Evolutionary conservation across 2,113 vertebrate genomes (phyloP), one percentile per base, ranked within the genome.

Genomic region (Hiodon alosoides): DNA sequence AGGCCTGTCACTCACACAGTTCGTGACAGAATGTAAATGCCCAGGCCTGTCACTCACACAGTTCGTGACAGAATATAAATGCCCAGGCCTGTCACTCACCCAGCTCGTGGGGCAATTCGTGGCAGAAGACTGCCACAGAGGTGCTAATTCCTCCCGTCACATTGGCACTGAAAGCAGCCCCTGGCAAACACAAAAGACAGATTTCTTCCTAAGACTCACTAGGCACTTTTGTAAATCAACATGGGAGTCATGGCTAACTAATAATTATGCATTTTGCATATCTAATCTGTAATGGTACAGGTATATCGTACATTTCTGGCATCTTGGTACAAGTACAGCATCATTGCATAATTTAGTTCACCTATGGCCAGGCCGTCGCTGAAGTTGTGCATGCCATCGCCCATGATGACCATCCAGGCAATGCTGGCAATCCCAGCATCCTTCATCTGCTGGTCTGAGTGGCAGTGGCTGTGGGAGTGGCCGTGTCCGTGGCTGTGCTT

Each of bases 331-430:
- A n/a, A n/a, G n/a, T n/a, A n/a, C n/a, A n/a, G n/a, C n/a, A n/a
- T n/a, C n/a, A n/a, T n/a, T n/a, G n/a, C n/a, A n/a, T n/a, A n/a
- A n/a, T n/a, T n/a, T n/a, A n/a, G n/a, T n/a, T n/a, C 80, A 98
- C 97, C 97, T 72, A 99, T 99, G 53, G 97, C 97, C 50, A 99
- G 89, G 13, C 97, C 97, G 31, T 99, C 97, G 31, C 97, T 99
- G 88, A 99, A 98, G 88, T 99, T 99, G 85, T 99, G 97, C 92
- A 99, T 98, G 81, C 97, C 97, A 7, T 99, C 97, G 53, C 97
- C 97, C 96, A 99, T 98, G 86, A 99, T 99, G 69, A 99, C 97
- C 97, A 99, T 99, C 97, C 97, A 99, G 78, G 97, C 97, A 62
- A 99, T 99, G 80, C 94, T 98, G 75, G 97, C 94, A 47, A 99